phyloP scores from a whole-genome alignment of 2,888 invertebrate genomes.

The Dolomedes plantarius region DNA sequence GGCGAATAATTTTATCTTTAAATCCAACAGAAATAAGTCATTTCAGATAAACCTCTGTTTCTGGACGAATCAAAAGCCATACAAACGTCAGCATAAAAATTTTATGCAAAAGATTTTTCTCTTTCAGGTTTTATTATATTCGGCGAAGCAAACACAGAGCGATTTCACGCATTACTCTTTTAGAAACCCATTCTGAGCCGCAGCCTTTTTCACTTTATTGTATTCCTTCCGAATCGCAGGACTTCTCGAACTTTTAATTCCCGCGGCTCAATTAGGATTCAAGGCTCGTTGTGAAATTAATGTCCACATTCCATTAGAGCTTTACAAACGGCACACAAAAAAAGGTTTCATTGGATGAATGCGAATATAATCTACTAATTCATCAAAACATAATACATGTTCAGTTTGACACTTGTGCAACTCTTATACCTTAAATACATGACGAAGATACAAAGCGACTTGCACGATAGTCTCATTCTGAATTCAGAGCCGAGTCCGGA shows the following conservation, averaged over 20 bases:
- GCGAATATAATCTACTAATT: conserved; percentile 62
- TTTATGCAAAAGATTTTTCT: too few species aligned
- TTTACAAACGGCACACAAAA: conserved; percentile 9
- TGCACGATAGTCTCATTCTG: conserved; percentile 37
- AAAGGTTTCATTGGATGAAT: conserved; percentile 20
- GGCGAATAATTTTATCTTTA: too few species aligned
- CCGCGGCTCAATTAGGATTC: conserved; percentile 25
- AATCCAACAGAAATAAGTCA: too few species aligned
- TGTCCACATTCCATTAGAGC: conserved; percentile 52
- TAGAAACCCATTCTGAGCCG: neutral
- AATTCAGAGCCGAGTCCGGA: conserved; percentile 27
- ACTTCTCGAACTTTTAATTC: conserved; percentile 22
- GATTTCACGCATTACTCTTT: conserved; percentile 2
- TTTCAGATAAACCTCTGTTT: too few species aligned
- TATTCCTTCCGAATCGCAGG: too few species aligned
- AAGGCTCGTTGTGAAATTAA: conserved; percentile 50
- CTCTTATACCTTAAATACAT: conserved; percentile 46
- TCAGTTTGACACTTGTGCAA: conserved; percentile 41
- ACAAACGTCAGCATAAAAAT: neutral
- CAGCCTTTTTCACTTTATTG: too few species aligned
- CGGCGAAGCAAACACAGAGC: neutral
- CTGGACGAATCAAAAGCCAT: neutral
- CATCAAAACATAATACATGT: conserved; percentile 68
- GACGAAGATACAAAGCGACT: conserved; percentile 30
- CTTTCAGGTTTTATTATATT: neutral